Evolutionary conservation across 2,888 invertebrate genomes (phyloP).

Genomic region (Synergus gifuensis): DNA sequence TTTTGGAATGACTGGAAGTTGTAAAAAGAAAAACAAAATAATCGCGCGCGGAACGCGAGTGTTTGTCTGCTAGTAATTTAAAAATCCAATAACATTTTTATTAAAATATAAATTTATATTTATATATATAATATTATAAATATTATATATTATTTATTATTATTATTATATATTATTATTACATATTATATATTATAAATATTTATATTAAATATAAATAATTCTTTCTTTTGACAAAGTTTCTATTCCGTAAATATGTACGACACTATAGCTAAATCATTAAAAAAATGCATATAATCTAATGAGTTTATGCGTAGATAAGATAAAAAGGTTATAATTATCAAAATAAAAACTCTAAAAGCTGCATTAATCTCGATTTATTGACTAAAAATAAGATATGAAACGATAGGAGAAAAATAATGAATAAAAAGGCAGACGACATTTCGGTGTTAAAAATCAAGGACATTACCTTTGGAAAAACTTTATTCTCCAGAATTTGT

Average conservation of each 20-base stretch:
- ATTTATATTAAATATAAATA: too few species aligned
- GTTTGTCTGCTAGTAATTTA: too few species aligned
- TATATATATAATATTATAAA: too few species aligned
- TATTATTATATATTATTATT: too few species aligned
- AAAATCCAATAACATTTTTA: too few species aligned
- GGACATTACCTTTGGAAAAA: slow-evolving; percentile 76
- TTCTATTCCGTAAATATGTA: not conserved
- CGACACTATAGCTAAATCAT: not conserved
- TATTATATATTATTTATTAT: too few species aligned
- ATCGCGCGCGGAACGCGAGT: too few species aligned
- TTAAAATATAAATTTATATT: too few species aligned
- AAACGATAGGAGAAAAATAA: not conserved
- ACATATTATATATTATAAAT: too few species aligned
- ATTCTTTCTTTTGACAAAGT: not conserved
- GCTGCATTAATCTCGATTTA: not conserved
- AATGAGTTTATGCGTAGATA: not conserved
- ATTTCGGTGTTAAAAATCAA: not conserved
- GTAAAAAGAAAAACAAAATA: too few species aligned
- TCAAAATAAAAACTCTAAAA: not conserved
- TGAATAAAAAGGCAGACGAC: not conserved
- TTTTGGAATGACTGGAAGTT: too few species aligned
- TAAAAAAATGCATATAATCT: not conserved
- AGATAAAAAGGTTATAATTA: not conserved
- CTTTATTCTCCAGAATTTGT: slow-evolving; percentile 78
- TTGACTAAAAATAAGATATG: not conserved